Evolutionary conservation across 2,797 vertebrate species (phyloP), one percentile per base, ranked within the genome.

Genomic region (Acipenser oxyrinchus): DNA sequence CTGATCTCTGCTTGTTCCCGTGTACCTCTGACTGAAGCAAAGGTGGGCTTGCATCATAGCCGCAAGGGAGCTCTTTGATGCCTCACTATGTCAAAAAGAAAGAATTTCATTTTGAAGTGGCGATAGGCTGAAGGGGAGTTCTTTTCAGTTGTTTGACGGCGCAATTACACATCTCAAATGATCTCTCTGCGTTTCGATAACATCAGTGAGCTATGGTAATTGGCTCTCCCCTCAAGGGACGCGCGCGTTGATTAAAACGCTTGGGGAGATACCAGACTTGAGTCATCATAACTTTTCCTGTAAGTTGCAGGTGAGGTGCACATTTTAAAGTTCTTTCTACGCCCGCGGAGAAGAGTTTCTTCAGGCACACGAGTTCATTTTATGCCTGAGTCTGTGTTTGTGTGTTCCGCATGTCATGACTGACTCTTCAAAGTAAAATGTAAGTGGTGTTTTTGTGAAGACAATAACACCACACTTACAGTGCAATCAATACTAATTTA

Each of bases 31-130:
- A 37, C 23, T 37, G 23, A 37, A 37, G 23, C 23, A 37, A 37
- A 18, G 15, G 15, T 18, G 15, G 15, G 60, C 49, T 65, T 48
- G 15, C 59, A 55, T 55, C 58, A 69, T 80, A 77, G 75, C 84
- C 84, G 48, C 68, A 6, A 70, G 82, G 82, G 79, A 68, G 85
- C 75, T 78, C 91, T 95, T 93, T 93, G 92, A 93, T 91, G 91
- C 80, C 78, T 81, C 84, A 84, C 83, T 88, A 88, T 78, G 85
- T 87, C 82, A 80, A 68, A 81, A 66, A 51, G 71, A 86, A 92
- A 88, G 90, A 93, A 93, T 94, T 92, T 92, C 83, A 92, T 92
- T 94, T 93, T 87, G 87, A 92, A 92, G 89, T 88, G 87, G 85
- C 86, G 88, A 75, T 89, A 88, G 88, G 90, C 87, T 83, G 75